Percentiles rank a stretch among this genome's conserved stretches.
Conservation (phyloP, 2,888 invertebrate genomes). For the Cheilosia vernalis region DNA sequence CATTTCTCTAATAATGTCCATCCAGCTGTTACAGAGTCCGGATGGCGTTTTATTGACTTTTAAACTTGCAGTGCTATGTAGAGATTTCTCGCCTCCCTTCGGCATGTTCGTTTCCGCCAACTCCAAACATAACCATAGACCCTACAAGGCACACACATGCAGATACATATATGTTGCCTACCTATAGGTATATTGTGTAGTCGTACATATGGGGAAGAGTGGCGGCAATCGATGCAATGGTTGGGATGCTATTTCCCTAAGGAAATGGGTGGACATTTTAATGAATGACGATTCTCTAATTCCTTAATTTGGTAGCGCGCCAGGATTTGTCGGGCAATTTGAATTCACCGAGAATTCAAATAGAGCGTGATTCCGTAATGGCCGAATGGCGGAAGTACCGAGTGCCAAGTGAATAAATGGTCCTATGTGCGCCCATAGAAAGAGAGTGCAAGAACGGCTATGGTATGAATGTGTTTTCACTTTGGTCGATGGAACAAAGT, state of each 20-base stretch:
- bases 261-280: slow-evolving; percentile 75
- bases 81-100: slow-evolving; percentile 39
- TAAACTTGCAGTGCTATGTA: slow-evolving; percentile 53
- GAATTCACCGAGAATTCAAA: slow-evolving; percentile 72
- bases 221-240: slow-evolving; percentile 63
- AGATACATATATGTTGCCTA: slow-evolving; percentile 30
- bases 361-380: slow-evolving; percentile 75
- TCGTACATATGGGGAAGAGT: neutral
- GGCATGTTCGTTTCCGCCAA: neutral
- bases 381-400: slow-evolving; percentile 63
- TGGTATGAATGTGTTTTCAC: slow-evolving; percentile 6
- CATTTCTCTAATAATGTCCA: slow-evolving; percentile 64
- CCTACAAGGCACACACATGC: neutral
- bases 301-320: slow-evolving; percentile 74
- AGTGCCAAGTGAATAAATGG: slow-evolving; percentile 71
- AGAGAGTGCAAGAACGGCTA: neutral
- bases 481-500: neutral
- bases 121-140: neutral
- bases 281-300: slow-evolving; percentile 75
- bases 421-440: slow-evolving; percentile 31
- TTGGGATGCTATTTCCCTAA: slow-evolving; percentile 54
- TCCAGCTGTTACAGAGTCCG: slow-evolving; percentile 71
- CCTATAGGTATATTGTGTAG: too few relatives aligned
- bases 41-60: slow-evolving; percentile 74
- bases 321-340: slow-evolving; percentile 74